These are phyloP conservation scores for Eospalax fontanierii DNA, from an alignment of 2,797 vertebrate species.

Conservation along the genomic window DNA sequence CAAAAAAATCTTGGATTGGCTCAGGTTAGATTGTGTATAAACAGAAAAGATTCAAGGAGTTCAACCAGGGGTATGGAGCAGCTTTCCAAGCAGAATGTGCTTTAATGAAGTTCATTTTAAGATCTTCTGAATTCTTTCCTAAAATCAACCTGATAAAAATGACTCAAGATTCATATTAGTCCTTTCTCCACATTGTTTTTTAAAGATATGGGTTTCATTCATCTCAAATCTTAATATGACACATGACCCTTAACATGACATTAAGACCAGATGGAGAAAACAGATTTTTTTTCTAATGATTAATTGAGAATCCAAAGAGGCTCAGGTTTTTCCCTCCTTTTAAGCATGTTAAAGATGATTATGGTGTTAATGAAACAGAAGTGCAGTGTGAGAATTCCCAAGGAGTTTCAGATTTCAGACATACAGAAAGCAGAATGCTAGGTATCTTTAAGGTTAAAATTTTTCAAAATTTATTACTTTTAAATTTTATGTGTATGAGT, in stretches of 20 bases:
- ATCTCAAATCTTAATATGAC: neutral
- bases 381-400: neutral
- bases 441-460: too few relatives aligned
- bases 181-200: neutral
- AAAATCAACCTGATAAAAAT: neutral
- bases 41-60: neutral
- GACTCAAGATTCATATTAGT: neutral
- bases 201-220: neutral
- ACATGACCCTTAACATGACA: neutral
- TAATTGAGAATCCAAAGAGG: conserved; percentile 16
- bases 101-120: conserved; percentile 17
- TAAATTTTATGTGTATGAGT: too few relatives aligned
- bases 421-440: neutral
- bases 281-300: conserved; percentile 10
- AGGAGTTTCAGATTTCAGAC: conserved; percentile 29
- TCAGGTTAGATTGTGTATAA: neutral
- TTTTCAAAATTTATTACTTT: neutral
- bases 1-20: neutral
- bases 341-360: neutral
- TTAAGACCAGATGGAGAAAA: neutral
- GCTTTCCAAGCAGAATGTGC: neutral
- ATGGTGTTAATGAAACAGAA: conserved; percentile 30
- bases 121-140: neutral
- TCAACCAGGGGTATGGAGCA: neutral
- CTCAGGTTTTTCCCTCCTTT: neutral